Evolutionary conservation across 2,888 invertebrate species (phyloP), one percentile per base, ranked within the genome.

Genomic region (Pasiphila rectangulata): DNA sequence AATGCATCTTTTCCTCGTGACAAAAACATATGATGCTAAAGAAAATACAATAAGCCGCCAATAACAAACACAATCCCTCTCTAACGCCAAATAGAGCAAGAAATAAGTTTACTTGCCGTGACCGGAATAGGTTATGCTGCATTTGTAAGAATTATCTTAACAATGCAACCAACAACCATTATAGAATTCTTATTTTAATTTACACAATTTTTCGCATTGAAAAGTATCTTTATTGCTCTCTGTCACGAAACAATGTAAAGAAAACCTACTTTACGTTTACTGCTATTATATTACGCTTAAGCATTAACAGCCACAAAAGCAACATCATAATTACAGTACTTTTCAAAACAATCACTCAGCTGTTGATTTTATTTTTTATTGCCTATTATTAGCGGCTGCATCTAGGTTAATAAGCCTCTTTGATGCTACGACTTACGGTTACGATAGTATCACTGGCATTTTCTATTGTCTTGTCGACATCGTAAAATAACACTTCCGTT

Each of bases 231-330:
- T 76, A 82, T 75, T 75, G 72, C 66, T 49, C 54, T 63, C 60
- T 57, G 79, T 79, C 83, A 83, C 83, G 83, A 79, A 57, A 72
- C 54, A 61, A 63, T 64, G 68, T 64, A 74, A 76, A 64, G 68
- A 69, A 65, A 69, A 72, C 67, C 65, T 63, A 61, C 63, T 61
- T 69, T 52, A 64, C 61, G 67, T 71, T 67, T 67, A 66, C 63
- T 51, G 57, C 63, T 63, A 69, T 64, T n/a, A n/a, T n/a, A n/a
- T n/a, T 66, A 59, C 34, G 46, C 43, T 48, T 38, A 52, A 70
- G 70, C 71, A 72, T 75, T 77, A 69, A 72, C 64, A 63, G 54
- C 55, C 57, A 66, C 63, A 58, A 58, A 62, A 61, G 61, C 62
- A 65, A 67, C 67, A 63, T 59, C 64, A 59, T 74, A 73, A 79